A percentile compares a stretch with the other conserved stretches of the same genome.
Conservation (phyloP, 2,888 invertebrate genomes). For the Heliconius sara region DNA sequence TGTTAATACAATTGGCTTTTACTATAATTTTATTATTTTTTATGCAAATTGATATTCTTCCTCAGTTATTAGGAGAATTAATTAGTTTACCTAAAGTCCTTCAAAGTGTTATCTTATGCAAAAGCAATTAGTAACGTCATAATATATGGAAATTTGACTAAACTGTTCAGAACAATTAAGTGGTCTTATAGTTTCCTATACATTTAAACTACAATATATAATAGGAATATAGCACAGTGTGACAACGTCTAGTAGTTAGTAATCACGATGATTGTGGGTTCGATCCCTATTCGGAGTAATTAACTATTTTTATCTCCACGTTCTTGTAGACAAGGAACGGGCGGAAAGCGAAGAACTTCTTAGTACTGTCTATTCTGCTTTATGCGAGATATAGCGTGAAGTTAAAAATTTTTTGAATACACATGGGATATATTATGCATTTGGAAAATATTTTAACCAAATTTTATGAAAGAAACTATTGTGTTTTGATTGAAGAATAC, state of each 20-base stretch:
- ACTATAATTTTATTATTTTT: neutral
- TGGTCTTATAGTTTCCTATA: constrained; percentile 17
- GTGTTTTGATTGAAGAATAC: neutral
- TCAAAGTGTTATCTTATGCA: constrained; percentile 7
- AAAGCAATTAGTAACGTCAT: constrained; percentile 1
- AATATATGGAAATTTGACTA: constrained; percentile 20
- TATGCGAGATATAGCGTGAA: too few relatives aligned
- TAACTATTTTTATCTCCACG: too few relatives aligned
- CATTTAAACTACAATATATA: neutral
- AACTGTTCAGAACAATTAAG: constrained; percentile 26
- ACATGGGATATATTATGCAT: too few relatives aligned
- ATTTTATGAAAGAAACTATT: too few relatives aligned
- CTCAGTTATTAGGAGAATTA: neutral
- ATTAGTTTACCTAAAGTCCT: neutral
- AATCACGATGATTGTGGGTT: neutral
- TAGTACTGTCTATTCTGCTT: too few relatives aligned
- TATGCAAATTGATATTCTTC: neutral
- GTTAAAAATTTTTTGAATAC: too few relatives aligned
- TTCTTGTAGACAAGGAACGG: too few relatives aligned
- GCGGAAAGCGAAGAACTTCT: too few relatives aligned
- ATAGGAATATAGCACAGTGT: neutral
- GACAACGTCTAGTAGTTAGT: too few relatives aligned
- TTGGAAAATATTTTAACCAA: too few relatives aligned
- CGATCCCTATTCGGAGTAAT: neutral
- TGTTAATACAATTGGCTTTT: neutral